These are phyloP conservation scores for Callaeas wilsoni DNA, from an alignment of 2,113 vertebrate species.

Conservation along the genomic window DNA sequence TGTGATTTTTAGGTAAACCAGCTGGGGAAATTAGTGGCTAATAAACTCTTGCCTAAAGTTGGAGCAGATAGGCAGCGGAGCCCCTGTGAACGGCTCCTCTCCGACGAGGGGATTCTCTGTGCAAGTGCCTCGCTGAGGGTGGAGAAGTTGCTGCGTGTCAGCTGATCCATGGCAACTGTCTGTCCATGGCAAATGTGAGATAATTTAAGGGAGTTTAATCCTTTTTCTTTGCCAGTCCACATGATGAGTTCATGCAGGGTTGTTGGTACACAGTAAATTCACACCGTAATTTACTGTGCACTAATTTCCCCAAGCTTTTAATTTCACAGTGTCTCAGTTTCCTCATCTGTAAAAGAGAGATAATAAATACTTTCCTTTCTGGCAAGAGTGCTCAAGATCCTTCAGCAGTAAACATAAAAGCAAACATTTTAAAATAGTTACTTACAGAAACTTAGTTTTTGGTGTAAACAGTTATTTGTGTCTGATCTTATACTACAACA, in stretches of 20 bases:
- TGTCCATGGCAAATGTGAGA: constrained; percentile 45
- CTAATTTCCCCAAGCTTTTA: constrained; percentile 62
- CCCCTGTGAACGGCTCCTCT: neutral
- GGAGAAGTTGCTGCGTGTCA: neutral
- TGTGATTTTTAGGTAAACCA: neutral
- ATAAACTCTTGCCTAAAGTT: neutral
- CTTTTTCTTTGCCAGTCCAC: constrained; percentile 44
- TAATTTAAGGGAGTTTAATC: constrained; percentile 56
- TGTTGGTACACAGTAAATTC: constrained; percentile 49
- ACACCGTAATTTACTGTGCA: constrained; percentile 48
- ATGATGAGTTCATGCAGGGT: constrained; percentile 6
- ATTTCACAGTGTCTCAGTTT: constrained; percentile 63
- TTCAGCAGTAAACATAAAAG: constrained; percentile 42
- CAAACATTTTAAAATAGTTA: constrained; percentile 20
- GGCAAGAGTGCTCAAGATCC: neutral
- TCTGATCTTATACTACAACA: neutral
- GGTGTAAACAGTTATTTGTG: neutral
- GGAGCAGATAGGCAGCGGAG: neutral
- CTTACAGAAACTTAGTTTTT: constrained; percentile 33
- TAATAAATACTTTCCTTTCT: constrained; percentile 63
- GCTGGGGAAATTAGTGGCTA: neutral
- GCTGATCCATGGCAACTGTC: constrained; percentile 30
- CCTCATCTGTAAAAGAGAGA: constrained; percentile 60
- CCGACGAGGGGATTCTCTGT: fast-evolving
- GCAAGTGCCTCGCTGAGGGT: fast-evolving